Evolutionary conservation across 2,888 invertebrate species (phyloP).

Genomic region (Melanotus villosus): DNA sequence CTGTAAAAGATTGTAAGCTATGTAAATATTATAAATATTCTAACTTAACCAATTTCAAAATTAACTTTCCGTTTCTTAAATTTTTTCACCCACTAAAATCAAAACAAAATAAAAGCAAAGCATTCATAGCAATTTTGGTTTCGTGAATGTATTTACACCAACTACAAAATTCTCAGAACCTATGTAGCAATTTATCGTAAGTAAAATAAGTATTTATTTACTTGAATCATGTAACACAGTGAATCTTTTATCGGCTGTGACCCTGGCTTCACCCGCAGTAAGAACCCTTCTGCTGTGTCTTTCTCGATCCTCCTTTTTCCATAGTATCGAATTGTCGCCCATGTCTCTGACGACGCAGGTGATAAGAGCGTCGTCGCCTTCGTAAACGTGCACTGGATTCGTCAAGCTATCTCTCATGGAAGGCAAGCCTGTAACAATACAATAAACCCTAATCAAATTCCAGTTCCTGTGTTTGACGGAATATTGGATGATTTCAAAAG

Average conservation of each 20-base stretch:
- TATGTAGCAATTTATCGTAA: neutral
- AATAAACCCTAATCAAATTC: slow-evolving; percentile 22
- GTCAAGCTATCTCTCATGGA: slow-evolving; percentile 69
- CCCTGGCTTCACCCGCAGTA: slow-evolving; percentile 82
- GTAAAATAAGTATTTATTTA: slow-evolving; percentile 66
- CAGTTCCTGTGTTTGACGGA: slow-evolving; percentile 6
- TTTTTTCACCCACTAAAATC: no score
- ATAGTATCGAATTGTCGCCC: slow-evolving; percentile 81
- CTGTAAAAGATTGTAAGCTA: no score
- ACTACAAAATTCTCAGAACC: neutral
- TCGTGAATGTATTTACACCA: no score
- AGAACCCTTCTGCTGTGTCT: slow-evolving; percentile 72
- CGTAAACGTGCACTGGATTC: slow-evolving; percentile 73
- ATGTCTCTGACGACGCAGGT: slow-evolving; percentile 85
- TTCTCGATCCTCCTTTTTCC: slow-evolving; percentile 80
- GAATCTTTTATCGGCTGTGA: slow-evolving; percentile 82
- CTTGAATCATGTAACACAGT: slow-evolving; percentile 84
- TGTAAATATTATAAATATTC: no score
- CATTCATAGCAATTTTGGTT: no score
- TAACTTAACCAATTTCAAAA: no score
- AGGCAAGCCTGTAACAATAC: slow-evolving; percentile 64
- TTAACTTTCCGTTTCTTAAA: no score
- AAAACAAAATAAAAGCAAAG: no score
- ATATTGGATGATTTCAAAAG: neutral
- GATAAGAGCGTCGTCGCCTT: slow-evolving; percentile 84